Base-by-base conservation (phyloP, 2,888 invertebrate genomes). In the Drosophila fulvimacula region DNA sequence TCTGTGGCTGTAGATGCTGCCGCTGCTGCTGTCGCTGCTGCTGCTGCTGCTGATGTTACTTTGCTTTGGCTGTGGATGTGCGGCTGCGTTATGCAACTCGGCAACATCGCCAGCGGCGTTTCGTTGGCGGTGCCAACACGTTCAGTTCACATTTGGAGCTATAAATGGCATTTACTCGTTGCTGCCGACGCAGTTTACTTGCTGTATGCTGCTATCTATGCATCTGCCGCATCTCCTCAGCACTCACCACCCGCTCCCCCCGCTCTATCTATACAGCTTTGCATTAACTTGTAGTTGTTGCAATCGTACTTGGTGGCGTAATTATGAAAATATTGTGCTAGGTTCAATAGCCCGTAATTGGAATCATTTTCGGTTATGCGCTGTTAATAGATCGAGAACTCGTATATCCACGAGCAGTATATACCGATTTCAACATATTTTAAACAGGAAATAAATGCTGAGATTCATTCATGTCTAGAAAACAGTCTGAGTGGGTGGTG, bases 311-410 rank as follows among this genome's bases (percentile, higher is more conserved):
- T 70, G 64, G 79, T 62, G 66, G 59, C 72, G 75, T 79, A 87
- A 87, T 85, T 88, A 87, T 87, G 88, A 87, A 83, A 77, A 82
- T 85, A 82, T 83, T 83, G 88, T 82, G 83, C 85, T 85, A 83
- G 85, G 83, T 83, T 83, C 87, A 87, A 79, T 76, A 81, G 84
- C 79, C 84, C 82, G 59, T 61, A 79, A 82, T 85, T 77, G 56
- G 64, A 72, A 52, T 58, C 63, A 63, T 48, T 78, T 76, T 82
- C 48, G 59, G 51, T 57, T 66, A 71, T 62, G 58, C 41, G 46
- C 59, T 73, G 65, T 60, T 73, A 69, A 73, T 73, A 58, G 58
- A 55, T 36, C 60, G 34, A 10, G 49, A 53, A 53, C 38, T 46
- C n/a, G 34, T 30, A 39, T 17, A 21, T 38, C 39, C 17, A n/a